A percentile compares a stretch with the other conserved stretches of the same genome.
phyloP scores from a whole-genome alignment of 64 coral and sea anemone genomes.

The Orbicella faveolata region DNA sequence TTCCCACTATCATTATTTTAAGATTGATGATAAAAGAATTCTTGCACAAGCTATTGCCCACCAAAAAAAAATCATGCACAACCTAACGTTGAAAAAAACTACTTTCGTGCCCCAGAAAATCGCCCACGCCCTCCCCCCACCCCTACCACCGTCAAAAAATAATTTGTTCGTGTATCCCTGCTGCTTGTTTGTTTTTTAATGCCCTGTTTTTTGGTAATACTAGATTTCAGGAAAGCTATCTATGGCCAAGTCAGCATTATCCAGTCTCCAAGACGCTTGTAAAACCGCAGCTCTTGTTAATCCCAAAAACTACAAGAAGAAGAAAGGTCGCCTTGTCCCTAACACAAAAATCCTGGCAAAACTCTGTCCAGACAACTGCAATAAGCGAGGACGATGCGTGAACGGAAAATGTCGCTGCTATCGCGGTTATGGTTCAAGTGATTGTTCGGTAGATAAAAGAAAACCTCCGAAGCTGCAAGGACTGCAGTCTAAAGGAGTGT shows the following conservation, averaged over 20 bases:
- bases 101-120: too few species aligned
- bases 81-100: too few species aligned
- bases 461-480: slow-evolving; percentile 52
- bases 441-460: slow-evolving; percentile 74
- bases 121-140: too few species aligned
- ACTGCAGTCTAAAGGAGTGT: slow-evolving; percentile 80
- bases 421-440: slow-evolving; percentile 57
- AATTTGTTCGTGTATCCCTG: too few species aligned
- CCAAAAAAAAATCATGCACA: too few species aligned
- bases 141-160: too few species aligned
- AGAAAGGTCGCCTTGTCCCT: slow-evolving; percentile 57
- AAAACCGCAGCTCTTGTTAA: slow-evolving; percentile 61
- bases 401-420: slow-evolving; percentile 67
- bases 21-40: too few species aligned
- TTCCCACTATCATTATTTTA: too few species aligned
- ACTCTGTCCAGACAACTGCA: slow-evolving; percentile 82
- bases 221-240: slow-evolving; percentile 52
- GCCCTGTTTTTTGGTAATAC: neutral
- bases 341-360: slow-evolving; percentile 55
- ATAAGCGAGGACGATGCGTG: slow-evolving; percentile 70
- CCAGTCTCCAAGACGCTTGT: slow-evolving; percentile 55
- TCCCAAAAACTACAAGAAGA: slow-evolving; percentile 84
- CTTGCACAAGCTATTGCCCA: too few species aligned
- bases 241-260: slow-evolving; percentile 51
- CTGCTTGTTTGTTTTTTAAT: neutral